These are phyloP conservation scores for Andrena fulva DNA, from an alignment of 2,888 invertebrate genomes.

Conservation along the genomic window DNA sequence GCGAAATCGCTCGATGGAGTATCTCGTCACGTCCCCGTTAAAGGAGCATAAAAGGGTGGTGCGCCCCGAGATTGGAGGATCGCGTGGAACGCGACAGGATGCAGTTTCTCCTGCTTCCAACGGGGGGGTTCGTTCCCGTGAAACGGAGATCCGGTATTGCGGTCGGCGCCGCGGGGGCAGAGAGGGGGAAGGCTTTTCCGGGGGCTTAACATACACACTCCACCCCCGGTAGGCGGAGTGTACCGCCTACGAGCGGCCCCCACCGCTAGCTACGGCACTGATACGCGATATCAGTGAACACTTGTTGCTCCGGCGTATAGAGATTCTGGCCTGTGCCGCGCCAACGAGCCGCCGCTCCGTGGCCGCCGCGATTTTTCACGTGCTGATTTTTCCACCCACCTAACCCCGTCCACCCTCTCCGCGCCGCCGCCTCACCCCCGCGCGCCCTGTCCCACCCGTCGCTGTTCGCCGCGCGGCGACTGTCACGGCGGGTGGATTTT, in stretches of 20 bases:
- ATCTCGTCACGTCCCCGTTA: neutral
- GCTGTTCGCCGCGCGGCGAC: neutral
- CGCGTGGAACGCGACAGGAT: conserved; percentile 41
- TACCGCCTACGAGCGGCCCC: conserved; percentile 79
- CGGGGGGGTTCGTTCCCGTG: conserved; percentile 60
- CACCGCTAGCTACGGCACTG: conserved; percentile 74
- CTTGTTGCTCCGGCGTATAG: conserved; percentile 79
- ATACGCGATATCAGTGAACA: conserved; percentile 83
- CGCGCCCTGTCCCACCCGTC: neutral
- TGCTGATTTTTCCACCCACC: conserved; percentile 71
- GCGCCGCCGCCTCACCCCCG: neutral
- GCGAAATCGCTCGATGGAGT: neutral
- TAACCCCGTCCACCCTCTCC: too few relatives aligned
- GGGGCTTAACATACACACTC: conserved; percentile 78
- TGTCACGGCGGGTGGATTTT: conserved; percentile 27
- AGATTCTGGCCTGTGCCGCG: conserved; percentile 53
- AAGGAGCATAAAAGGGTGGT: conserved; percentile 13
- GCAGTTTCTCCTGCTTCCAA: conserved; percentile 52
- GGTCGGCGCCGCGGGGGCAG: conserved; percentile 48
- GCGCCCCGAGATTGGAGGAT: conserved; percentile 38
- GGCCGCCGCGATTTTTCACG: conserved; percentile 73
- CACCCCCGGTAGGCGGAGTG: conserved; percentile 83
- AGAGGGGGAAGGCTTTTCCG: conserved; percentile 59
- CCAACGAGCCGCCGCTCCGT: conserved; percentile 37
- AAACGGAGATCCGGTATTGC: conserved; percentile 52